Conservation (phyloP, 2,797 vertebrate species). For the Petrocephalus sullivani region DNA sequence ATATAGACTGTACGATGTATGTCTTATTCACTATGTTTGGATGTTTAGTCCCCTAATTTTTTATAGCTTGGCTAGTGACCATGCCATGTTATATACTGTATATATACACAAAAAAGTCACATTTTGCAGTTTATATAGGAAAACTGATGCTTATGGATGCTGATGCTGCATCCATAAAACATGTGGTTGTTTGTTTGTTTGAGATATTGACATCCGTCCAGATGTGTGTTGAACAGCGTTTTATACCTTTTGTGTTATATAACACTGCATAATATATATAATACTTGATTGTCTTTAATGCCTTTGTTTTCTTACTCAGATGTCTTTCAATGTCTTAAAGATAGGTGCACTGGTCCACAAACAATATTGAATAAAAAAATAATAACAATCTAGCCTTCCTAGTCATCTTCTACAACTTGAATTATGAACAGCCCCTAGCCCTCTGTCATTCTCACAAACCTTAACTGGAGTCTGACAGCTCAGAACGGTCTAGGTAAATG, state of each 20-base stretch:
- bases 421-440: not conserved
- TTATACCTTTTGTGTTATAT: not conserved
- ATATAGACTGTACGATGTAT: not conserved
- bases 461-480: not conserved
- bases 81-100: not conserved
- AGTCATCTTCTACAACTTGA: not conserved
- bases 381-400: not conserved
- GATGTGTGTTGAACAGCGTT: not conserved
- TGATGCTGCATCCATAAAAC: not conserved
- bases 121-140: not conserved
- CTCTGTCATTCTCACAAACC: not conserved
- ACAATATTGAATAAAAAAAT: not conserved
- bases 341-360: not conserved
- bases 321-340: not conserved
- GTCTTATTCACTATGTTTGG: not conserved
- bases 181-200: not conserved
- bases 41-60: not conserved
- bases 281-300: not conserved
- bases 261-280: not conserved
- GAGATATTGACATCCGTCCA: not conserved
- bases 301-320: not conserved
- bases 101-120: not conserved
- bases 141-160: not conserved
- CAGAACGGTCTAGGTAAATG: not conserved
- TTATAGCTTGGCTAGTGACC: not conserved